Percentiles rank a stretch among this genome's conserved stretches.
Conservation (phyloP, 1,140 invertebrate species). For the Nymphalis io region DNA sequence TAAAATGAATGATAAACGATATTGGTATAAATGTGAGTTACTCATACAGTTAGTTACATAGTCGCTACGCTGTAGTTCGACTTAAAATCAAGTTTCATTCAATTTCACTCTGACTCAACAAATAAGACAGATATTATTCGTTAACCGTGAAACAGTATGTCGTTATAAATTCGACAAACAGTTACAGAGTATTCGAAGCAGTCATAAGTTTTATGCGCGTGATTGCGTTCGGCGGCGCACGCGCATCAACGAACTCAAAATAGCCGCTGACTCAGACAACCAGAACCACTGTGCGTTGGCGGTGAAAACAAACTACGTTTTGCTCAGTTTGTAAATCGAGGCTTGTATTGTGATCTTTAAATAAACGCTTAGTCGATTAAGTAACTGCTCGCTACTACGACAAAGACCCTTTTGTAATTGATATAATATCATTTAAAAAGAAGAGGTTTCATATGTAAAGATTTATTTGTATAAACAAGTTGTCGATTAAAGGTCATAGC, state of each 20-base stretch:
- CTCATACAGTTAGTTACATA: no score
- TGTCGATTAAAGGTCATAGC: conserved; percentile 6
- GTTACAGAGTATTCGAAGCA: conserved; percentile 20
- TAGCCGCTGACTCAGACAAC: conserved; percentile 58
- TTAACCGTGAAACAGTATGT: conserved; percentile 1
- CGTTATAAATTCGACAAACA: conserved; percentile 15
- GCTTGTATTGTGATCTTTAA: conserved; percentile 48
- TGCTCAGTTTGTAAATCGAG: conserved; percentile 47
- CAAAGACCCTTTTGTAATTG: conserved; percentile 4
- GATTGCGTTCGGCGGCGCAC: conserved; percentile 38
- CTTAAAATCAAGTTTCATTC: background rate
- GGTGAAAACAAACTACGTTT: conserved; percentile 49
- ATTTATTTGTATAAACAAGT: conserved; percentile 3
- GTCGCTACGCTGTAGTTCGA: background rate
- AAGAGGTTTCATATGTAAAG: background rate
- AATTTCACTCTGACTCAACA: background rate
- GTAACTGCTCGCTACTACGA: conserved; percentile 30
- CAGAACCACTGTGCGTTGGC: conserved; percentile 42
- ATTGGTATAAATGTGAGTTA: no score
- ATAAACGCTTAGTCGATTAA: conserved; percentile 38
- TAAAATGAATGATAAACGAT: no score
- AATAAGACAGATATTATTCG: conserved; percentile 5
- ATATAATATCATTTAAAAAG: background rate
- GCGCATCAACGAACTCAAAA: conserved; percentile 58
- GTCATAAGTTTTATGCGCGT: conserved; percentile 23